Percentiles rank a stretch among this genome's conserved stretches.
Evolutionary conservation across 2,888 invertebrate genomes (phyloP).

Genomic region (Latrodectus hesperus): DNA sequence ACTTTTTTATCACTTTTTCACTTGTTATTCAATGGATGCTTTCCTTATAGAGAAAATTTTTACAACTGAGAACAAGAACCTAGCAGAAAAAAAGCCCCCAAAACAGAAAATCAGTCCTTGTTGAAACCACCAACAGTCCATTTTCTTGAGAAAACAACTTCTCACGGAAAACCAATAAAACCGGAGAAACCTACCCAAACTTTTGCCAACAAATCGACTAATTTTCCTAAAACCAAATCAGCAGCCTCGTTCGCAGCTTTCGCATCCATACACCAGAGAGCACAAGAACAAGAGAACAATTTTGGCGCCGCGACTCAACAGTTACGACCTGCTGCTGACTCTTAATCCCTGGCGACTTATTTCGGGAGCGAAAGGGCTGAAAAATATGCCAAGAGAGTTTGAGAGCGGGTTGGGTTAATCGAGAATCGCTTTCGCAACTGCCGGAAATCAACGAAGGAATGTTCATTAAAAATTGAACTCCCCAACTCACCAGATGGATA

Average conservation of each 20-base stretch:
- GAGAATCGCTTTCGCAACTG: constrained; percentile 59
- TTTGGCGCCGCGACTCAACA: constrained; percentile 9
- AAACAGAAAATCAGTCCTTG: too few relatives aligned
- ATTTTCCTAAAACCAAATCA: constrained; percentile 5
- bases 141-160: neutral
- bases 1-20: too few relatives aligned
- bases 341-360: constrained; percentile 11
- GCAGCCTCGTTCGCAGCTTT: neutral
- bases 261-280: neutral
- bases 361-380: constrained; percentile 31
- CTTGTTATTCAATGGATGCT: too few relatives aligned
- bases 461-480: constrained; percentile 64
- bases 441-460: constrained; percentile 45
- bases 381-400: constrained; percentile 44
- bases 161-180: neutral
- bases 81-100: too few relatives aligned
- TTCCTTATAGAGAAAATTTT: too few relatives aligned
- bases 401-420: constrained; percentile 50
- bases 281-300: constrained; percentile 2
- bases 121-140: too few relatives aligned
- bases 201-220: constrained; percentile 3
- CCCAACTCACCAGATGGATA: constrained; percentile 53
- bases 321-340: constrained; percentile 39
- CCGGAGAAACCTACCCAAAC: neutral
- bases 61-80: too few relatives aligned